phyloP scores from a whole-genome alignment of 2,888 invertebrate species.

The Oxytorus armatus region DNA sequence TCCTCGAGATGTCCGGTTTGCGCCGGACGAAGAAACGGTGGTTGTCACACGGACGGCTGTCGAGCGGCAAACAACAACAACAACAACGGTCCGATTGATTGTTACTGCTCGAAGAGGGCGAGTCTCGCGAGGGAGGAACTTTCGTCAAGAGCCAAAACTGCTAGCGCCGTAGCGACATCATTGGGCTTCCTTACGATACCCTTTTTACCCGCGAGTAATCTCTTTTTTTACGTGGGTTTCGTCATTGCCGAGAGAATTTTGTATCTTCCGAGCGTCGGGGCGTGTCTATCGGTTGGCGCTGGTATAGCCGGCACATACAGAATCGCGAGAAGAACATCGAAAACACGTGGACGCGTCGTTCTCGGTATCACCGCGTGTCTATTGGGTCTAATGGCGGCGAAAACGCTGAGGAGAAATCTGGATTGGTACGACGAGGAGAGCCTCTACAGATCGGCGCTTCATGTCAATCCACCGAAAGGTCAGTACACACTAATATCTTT shows the following conservation, averaged over 20 bases:
- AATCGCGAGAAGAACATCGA: conserved; percentile 82
- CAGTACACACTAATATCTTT: conserved; percentile 75
- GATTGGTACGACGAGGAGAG: conserved; percentile 98
- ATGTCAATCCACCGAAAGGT: conserved; percentile 99
- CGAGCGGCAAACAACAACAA: conserved; percentile 89
- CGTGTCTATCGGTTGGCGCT: conserved; percentile 94
- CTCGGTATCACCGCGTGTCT: conserved; percentile 86
- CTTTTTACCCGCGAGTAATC: conserved; percentile 97
- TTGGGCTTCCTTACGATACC: conserved; percentile 93
- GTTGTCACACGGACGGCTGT: conserved; percentile 89
- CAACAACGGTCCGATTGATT: conserved; percentile 83
- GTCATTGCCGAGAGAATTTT: conserved; percentile 98
- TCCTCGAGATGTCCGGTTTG: conserved; percentile 88
- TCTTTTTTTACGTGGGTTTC: conserved; percentile 99
- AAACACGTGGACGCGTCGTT: conserved; percentile 80
- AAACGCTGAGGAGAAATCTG: conserved; percentile 92
- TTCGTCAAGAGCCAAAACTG: conserved; percentile 71
- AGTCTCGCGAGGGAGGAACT: conserved; percentile 64
- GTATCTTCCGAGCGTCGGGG: conserved; percentile 98
- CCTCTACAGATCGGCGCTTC: conserved; percentile 95
- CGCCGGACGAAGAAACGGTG: conserved; percentile 88
- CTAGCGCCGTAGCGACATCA: conserved; percentile 88
- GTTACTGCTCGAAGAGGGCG: conserved; percentile 83
- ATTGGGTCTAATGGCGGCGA: conserved; percentile 89
- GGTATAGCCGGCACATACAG: conserved; percentile 83